phyloP scores from a whole-genome alignment of 2,797 vertebrate species.

The Benthosema pterotum region DNA sequence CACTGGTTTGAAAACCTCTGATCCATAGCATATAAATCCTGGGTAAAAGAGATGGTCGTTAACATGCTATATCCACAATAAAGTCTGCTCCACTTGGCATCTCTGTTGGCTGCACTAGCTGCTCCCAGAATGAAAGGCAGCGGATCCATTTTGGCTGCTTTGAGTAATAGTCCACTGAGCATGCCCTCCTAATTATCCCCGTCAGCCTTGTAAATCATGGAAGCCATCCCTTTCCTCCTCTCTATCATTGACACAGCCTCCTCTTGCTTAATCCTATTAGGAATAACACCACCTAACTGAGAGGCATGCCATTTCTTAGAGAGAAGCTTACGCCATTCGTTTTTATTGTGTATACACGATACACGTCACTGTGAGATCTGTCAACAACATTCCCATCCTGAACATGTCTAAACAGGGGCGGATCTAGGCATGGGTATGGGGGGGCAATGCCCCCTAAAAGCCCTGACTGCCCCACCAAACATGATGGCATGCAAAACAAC shows the following conservation, averaged over 20 bases:
- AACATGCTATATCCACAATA: background rate
- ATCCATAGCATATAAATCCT: background rate
- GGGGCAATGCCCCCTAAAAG: too few species aligned
- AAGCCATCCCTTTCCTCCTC: slow-evolving; percentile 57
- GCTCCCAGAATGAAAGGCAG: slow-evolving; percentile 49
- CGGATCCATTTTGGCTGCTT: slow-evolving; percentile 65
- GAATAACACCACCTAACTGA: slow-evolving; percentile 50
- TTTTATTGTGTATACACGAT: too few species aligned
- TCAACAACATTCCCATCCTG: background rate
- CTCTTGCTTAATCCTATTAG: slow-evolving; percentile 72
- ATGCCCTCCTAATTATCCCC: slow-evolving; percentile 77
- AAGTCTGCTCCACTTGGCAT: slow-evolving; percentile 23
- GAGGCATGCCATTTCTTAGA: slow-evolving; percentile 32
- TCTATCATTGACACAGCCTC: slow-evolving; percentile 60
- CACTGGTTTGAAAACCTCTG: too few species aligned
- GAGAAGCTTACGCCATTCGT: slow-evolving; percentile 20
- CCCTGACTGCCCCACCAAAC: too few species aligned
- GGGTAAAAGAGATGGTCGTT: background rate
- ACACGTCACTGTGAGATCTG: slow-evolving; percentile 19
- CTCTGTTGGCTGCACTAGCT: slow-evolving; percentile 41
- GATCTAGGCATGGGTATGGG: too few species aligned
- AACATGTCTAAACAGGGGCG: background rate
- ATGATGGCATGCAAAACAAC: too few species aligned
- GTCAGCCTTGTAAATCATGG: slow-evolving; percentile 79
- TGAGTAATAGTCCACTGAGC: slow-evolving; percentile 74